These are phyloP conservation scores for Choristoneura fumiferana DNA, from an alignment of 1,140 invertebrate species.

Conservation along the genomic window DNA sequence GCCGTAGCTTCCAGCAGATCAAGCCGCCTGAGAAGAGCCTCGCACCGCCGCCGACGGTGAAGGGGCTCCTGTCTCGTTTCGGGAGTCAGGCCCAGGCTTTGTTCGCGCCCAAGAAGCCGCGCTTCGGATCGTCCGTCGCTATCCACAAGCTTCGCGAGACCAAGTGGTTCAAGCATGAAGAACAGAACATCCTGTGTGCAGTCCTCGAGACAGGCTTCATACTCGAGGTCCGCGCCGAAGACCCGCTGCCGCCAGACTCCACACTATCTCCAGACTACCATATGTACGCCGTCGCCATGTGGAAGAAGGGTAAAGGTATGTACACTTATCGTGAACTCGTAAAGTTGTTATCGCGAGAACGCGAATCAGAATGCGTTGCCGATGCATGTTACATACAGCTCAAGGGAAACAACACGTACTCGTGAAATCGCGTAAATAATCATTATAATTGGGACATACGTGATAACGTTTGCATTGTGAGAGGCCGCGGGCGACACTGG, in stretches of 20 bases:
- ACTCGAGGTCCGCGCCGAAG: constrained; percentile 79
- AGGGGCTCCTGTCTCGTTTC: constrained; percentile 74
- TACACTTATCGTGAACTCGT: constrained; percentile 22
- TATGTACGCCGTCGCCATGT: constrained; percentile 81
- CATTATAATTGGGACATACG: constrained; percentile 26
- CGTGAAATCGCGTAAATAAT: constrained; percentile 12
- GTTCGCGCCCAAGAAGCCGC: constrained; percentile 74
- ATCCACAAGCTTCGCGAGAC: constrained; percentile 83
- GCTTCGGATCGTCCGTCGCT: constrained; percentile 82
- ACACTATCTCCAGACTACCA: constrained; percentile 70
- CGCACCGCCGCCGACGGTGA: constrained; percentile 68
- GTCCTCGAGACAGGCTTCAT: constrained; percentile 84
- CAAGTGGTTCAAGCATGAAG: constrained; percentile 84
- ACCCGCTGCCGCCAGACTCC: constrained; percentile 65
- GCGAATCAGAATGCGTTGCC: background rate
- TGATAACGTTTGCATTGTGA: constrained; percentile 34
- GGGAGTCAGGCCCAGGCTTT: constrained; percentile 77
- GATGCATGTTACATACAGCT: background rate
- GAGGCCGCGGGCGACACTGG: constrained; percentile 40
- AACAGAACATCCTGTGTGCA: constrained; percentile 82
- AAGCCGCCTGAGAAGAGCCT: constrained; percentile 75
- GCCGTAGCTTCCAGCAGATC: constrained; percentile 75
- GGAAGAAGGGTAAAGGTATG: constrained; percentile 83
- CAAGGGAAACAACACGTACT: background rate
- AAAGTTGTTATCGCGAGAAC: too few species aligned